phyloP scores from a whole-genome alignment of 1,140 invertebrate genomes.

The Tenebrio molitor region DNA sequence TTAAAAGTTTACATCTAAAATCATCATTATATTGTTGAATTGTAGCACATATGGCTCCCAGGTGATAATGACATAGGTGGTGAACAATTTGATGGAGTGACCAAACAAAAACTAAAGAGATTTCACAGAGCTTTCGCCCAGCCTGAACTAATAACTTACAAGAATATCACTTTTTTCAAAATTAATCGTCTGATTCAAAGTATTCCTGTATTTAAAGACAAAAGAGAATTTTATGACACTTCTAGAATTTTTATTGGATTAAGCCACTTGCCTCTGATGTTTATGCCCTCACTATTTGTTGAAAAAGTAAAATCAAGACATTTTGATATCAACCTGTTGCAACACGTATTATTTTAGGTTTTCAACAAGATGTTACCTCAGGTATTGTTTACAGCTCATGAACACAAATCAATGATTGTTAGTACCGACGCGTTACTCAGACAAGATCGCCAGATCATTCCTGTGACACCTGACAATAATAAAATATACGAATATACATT shows the following conservation, averaged over 20 bases:
- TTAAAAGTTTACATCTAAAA: background rate
- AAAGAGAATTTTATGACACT: slow-evolving; percentile 73
- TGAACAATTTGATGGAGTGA: slow-evolving; percentile 82
- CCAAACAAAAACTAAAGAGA: slow-evolving; percentile 78
- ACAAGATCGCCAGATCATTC: slow-evolving; percentile 67
- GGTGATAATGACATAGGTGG: slow-evolving; percentile 97
- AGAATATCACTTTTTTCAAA: slow-evolving; percentile 75
- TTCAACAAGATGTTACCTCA: slow-evolving; percentile 78
- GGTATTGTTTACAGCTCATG: slow-evolving; percentile 88
- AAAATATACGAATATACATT: slow-evolving; percentile 68
- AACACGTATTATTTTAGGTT: slow-evolving; percentile 71
- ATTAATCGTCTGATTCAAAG: slow-evolving; percentile 77
- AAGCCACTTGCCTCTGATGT: slow-evolving; percentile 79
- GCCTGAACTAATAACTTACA: slow-evolving; percentile 73
- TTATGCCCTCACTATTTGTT: slow-evolving; percentile 74
- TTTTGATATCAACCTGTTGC: background rate
- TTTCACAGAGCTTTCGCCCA: slow-evolving; percentile 85
- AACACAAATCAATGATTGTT: slow-evolving; percentile 78
- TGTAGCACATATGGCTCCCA: slow-evolving; percentile 86
- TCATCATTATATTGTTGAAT: slow-evolving; percentile 26
- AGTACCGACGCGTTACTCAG: slow-evolving; percentile 68
- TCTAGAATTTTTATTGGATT: slow-evolving; percentile 76
- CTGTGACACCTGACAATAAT: slow-evolving; percentile 68
- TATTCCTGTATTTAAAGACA: slow-evolving; percentile 68
- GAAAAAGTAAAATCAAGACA: slow-evolving; percentile 71